Evolutionary conservation across 2,888 invertebrate genomes (phyloP).

Genomic region (Nemapogon koenigi): DNA sequence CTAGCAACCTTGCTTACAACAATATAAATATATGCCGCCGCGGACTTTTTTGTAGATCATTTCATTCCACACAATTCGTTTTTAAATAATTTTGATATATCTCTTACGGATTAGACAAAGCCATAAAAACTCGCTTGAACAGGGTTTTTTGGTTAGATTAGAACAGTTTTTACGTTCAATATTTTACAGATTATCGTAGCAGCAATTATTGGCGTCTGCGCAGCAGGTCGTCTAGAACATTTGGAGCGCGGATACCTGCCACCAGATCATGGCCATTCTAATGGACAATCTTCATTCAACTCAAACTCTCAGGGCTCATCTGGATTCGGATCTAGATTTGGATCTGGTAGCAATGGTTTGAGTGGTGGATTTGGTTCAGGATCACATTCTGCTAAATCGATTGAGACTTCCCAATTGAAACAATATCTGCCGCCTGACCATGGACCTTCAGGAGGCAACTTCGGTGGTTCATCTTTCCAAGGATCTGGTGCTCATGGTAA

Average conservation of each 20-base stretch:
- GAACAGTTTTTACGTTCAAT: no score
- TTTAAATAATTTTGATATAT: no score
- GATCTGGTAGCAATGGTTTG: neutral
- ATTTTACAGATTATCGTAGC: slow-evolving; percentile 40
- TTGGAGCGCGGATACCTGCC: slow-evolving; percentile 49
- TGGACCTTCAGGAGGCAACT: slow-evolving; percentile 22
- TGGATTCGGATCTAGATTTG: slow-evolving; percentile 11
- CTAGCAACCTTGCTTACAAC: no score
- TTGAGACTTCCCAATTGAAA: slow-evolving; percentile 36
- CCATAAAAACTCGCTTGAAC: no score
- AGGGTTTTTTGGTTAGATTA: no score
- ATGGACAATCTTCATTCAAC: neutral
- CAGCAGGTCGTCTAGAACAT: slow-evolving; percentile 46
- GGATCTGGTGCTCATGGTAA: slow-evolving; percentile 2
- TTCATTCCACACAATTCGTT: no score
- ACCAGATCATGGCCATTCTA: slow-evolving; percentile 26
- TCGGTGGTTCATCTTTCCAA: slow-evolving; percentile 5
- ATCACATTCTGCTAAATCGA: slow-evolving; percentile 19
- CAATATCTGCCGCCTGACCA: slow-evolving; percentile 49
- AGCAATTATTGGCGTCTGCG: slow-evolving; percentile 36
- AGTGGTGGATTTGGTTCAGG: neutral
- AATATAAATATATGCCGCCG: no score
- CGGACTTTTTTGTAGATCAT: no score
- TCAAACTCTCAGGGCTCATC: slow-evolving; percentile 12
- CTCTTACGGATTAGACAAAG: no score